Evolutionary conservation across 2,888 invertebrate genomes (phyloP), one percentile per base, ranked within the genome.

Genomic region (Drosophila tripunctata): DNA sequence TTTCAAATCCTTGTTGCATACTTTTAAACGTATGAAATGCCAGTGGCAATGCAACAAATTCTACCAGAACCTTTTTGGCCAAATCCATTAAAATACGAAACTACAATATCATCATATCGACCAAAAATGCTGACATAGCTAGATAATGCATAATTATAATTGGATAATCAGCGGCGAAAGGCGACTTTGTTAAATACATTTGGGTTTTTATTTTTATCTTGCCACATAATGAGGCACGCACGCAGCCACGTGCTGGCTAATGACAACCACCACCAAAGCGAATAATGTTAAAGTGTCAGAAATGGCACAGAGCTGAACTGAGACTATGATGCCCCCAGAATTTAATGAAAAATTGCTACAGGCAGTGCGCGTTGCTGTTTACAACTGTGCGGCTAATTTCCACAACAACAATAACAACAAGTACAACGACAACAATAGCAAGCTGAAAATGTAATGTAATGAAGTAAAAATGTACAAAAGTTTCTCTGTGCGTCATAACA

Each of bases 361-460:
- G 65, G 82, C 60, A 60, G 75, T 69, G 67, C 79, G 75, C 82
- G 69, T 63, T 78, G 58, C 75, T 65, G 50, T 72, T 71, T 58
- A 61, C 64, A 67, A 64, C 67, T 38, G 54, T 71, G 79, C 75
- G 61, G 85, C 80, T 80, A 80, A 80, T 80, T 85, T 78, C 47
- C 61, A 47, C 58, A 51, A 17, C 14, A 61, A 33, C 31, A 43
- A 19, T 56, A 70, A 47, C 45, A 64, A 63, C 17, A 43, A 36
- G 14, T 33, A 35, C 64, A 44, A 22, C 52, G 68, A 50, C 50
- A 64, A 68, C 27, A 51, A 51, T 38, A 27, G 14, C 15, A 44
- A 48, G 57, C 50, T 21, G 58, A 69, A 47, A 44, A 56, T 64
- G 64, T 57, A 60, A 33, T 56, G 61, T 58, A 61, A 54, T 66